These are phyloP conservation scores for Apodemia zela DNA, from an alignment of 2,888 invertebrate genomes.

Conservation along the genomic window DNA sequence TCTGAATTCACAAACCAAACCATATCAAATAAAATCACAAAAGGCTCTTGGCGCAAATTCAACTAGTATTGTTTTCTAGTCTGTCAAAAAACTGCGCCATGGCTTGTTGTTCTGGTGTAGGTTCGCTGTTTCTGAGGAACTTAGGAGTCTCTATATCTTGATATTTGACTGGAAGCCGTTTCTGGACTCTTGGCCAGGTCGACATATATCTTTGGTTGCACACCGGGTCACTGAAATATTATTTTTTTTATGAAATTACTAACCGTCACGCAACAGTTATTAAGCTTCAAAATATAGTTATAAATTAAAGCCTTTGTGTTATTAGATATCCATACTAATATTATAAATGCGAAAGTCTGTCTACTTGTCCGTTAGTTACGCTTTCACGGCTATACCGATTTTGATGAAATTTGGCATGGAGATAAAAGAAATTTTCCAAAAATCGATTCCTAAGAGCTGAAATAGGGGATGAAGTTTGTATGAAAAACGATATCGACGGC, in stretches of 20 bases:
- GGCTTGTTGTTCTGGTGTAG: slow-evolving; percentile 39
- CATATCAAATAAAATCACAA: slow-evolving; percentile 15
- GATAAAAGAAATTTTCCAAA: too few relatives aligned
- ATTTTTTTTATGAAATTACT: neutral
- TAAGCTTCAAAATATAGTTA: too few relatives aligned
- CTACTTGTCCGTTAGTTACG: too few relatives aligned
- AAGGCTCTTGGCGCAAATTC: slow-evolving; percentile 23
- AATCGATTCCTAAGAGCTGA: too few relatives aligned
- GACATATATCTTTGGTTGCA: slow-evolving; percentile 34
- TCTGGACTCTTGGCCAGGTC: slow-evolving; percentile 44
- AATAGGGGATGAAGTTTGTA: too few relatives aligned
- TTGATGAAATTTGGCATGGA: too few relatives aligned
- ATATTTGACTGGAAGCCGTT: slow-evolving; percentile 35
- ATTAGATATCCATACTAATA: too few relatives aligned
- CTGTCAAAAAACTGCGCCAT: slow-evolving; percentile 49
- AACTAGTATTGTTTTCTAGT: slow-evolving; percentile 31
- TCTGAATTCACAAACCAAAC: slow-evolving; percentile 20
- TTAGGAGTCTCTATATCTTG: slow-evolving; percentile 44
- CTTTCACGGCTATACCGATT: too few relatives aligned
- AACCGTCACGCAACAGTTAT: neutral
- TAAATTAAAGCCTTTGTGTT: too few relatives aligned
- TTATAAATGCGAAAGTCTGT: too few relatives aligned
- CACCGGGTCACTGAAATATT: slow-evolving; percentile 48
- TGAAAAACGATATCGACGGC: too few relatives aligned
- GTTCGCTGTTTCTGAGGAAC: slow-evolving; percentile 31